These are phyloP conservation scores for Furcifer pardalis DNA, from an alignment of 2,797 vertebrate species.

Conservation along the genomic window DNA sequence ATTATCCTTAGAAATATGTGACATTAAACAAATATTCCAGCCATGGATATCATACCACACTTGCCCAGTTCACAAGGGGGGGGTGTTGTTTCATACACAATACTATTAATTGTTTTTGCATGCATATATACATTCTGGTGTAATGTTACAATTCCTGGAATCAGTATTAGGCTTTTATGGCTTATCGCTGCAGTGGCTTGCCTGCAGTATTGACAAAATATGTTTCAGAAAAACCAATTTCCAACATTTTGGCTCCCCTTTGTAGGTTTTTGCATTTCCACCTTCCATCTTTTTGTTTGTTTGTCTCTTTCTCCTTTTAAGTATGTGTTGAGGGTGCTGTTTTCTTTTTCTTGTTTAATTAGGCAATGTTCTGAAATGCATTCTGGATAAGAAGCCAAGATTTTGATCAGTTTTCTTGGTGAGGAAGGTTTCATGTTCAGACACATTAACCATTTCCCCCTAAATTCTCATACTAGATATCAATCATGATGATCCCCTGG, in stretches of 20 bases:
- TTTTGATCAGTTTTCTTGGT: constrained; percentile 59
- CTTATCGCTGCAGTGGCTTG: constrained; percentile 17
- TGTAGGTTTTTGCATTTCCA: constrained; percentile 24
- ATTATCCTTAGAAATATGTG: neutral
- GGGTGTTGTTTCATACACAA: too few species aligned
- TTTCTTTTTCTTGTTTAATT: constrained; percentile 54
- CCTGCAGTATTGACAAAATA: constrained; percentile 51
- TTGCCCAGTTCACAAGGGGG: too few species aligned
- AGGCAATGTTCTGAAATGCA: constrained; percentile 47
- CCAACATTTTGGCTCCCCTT: constrained; percentile 49
- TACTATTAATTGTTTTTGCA: neutral
- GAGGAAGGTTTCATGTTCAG: constrained; percentile 60
- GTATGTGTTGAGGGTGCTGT: too few species aligned
- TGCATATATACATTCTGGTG: constrained; percentile 6
- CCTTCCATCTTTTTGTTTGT: too few species aligned
- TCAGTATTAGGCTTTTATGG: neutral
- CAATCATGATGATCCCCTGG: constrained; percentile 44
- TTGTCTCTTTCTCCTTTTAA: too few species aligned
- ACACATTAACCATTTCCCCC: constrained; percentile 65
- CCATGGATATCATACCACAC: neutral
- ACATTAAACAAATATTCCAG: neutral
- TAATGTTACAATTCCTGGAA: constrained; percentile 3
- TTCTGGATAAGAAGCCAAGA: constrained; percentile 58
- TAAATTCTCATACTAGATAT: constrained; percentile 61
- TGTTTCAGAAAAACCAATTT: constrained; percentile 33